These are phyloP conservation scores for Monoplex corrugatus DNA, from an alignment of 2,888 invertebrate species.

Conservation along the genomic window DNA sequence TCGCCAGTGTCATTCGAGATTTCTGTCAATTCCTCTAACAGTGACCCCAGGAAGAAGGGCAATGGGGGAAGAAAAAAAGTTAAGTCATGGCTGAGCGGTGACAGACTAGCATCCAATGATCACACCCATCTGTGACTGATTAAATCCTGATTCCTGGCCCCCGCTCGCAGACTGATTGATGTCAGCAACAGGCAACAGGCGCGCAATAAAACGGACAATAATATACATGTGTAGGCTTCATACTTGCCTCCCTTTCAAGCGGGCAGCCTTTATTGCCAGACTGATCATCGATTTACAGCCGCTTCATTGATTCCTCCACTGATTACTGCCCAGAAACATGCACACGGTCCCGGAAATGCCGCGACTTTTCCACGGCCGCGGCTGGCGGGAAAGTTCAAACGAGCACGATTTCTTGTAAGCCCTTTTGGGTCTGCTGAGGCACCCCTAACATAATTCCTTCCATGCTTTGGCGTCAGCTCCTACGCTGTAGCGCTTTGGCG, in stretches of 20 bases:
- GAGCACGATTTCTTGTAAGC: conserved; percentile 15
- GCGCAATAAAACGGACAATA: background rate
- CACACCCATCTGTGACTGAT: background rate
- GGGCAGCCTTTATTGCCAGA: background rate
- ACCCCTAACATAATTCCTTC: conserved; percentile 20
- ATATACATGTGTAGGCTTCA: background rate
- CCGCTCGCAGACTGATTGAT: conserved; percentile 14
- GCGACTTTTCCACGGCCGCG: background rate
- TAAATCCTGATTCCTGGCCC: background rate
- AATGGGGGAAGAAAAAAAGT: background rate
- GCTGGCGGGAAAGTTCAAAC: background rate
- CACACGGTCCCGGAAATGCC: background rate
- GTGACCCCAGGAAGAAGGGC: background rate
- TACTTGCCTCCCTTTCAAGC: background rate
- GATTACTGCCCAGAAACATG: background rate
- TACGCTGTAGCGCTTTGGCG: background rate
- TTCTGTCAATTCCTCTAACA: no score
- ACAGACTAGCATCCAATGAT: conserved; percentile 1
- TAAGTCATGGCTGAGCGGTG: background rate
- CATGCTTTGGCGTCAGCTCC: conserved; percentile 20
- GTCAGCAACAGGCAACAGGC: background rate
- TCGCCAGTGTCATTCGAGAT: no score
- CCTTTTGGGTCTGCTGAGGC: background rate
- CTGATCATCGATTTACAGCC: background rate
- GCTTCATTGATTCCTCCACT: conserved; percentile 14